These are phyloP conservation scores for Coregonus ussuriensis DNA, from an alignment of 2,797 vertebrate genomes.

Conservation along the genomic window DNA sequence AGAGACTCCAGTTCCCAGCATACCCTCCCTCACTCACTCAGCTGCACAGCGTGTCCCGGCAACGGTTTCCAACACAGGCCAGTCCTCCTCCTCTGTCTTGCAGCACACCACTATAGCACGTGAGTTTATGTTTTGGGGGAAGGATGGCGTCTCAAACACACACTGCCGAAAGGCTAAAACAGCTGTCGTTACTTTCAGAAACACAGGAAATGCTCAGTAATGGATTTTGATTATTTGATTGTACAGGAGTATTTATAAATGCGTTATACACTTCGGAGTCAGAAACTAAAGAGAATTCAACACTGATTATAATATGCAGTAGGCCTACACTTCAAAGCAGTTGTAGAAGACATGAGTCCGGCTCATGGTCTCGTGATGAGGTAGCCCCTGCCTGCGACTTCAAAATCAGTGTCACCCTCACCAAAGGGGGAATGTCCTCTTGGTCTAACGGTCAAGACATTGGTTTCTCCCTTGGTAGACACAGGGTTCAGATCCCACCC, in stretches of 20 bases:
- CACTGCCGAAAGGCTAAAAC: neutral
- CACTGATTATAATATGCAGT: neutral
- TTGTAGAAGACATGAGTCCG: neutral
- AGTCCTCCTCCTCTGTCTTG: constrained; percentile 62
- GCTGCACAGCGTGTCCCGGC: neutral
- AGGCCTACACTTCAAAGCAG: neutral
- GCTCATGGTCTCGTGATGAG: neutral
- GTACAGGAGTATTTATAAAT: neutral
- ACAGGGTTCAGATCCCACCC: neutral
- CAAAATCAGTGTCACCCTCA: neutral
- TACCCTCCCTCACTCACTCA: constrained; percentile 19
- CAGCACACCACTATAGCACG: constrained; percentile 71
- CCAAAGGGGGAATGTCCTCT: neutral
- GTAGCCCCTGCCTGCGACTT: neutral
- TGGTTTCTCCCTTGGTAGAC: neutral
- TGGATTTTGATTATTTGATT: neutral
- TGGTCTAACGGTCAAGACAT: neutral
- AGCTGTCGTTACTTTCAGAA: neutral
- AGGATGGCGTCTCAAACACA: neutral
- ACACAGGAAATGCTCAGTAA: neutral
- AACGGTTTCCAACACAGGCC: constrained; percentile 58
- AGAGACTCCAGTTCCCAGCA: constrained; percentile 47
- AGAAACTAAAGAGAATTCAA: neutral
- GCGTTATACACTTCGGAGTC: neutral
- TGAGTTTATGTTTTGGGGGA: constrained; percentile 59